Percentiles rank a stretch among this genome's conserved stretches.
phyloP scores from a whole-genome alignment of 2,113 vertebrate species.

The cat (Felis catus) region DNA sequence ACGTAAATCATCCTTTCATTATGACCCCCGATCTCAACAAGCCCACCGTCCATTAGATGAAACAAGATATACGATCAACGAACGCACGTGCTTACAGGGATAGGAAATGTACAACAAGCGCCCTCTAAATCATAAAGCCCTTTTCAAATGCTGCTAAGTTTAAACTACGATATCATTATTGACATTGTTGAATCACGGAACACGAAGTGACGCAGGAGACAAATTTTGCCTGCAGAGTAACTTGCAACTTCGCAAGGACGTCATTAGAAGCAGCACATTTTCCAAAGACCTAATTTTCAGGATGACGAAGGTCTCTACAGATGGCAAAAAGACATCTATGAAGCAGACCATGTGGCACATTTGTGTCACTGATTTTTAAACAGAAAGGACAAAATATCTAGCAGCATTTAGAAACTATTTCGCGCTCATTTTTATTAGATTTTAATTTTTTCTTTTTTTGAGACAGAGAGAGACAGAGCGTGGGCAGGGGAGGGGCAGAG shows the following conservation, averaged over 20 bases:
- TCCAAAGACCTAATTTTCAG: neutral
- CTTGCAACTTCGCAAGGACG: neutral
- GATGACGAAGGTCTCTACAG: neutral
- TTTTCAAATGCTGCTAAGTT: neutral
- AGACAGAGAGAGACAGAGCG: no score
- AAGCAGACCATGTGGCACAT: neutral
- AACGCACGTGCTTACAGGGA: neutral
- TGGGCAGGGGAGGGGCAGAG: no score
- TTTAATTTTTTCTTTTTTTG: no score
- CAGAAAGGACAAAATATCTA: slow-evolving; percentile 72
- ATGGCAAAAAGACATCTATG: neutral
- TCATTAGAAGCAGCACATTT: neutral
- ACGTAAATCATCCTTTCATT: neutral
- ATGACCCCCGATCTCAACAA: neutral
- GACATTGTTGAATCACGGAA: neutral
- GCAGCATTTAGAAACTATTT: slow-evolving; percentile 68
- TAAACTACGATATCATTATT: neutral
- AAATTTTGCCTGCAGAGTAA: neutral
- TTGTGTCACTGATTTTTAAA: neutral
- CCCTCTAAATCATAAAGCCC: neutral
- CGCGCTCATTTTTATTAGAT: fast-evolving
- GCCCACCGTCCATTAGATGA: neutral
- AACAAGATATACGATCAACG: neutral
- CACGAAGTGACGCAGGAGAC: neutral
- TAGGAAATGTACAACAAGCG: neutral